Evolutionary conservation across 2,888 invertebrate genomes (phyloP), one percentile per base, ranked within the genome.

Genomic region (Microplitis manilae): DNA sequence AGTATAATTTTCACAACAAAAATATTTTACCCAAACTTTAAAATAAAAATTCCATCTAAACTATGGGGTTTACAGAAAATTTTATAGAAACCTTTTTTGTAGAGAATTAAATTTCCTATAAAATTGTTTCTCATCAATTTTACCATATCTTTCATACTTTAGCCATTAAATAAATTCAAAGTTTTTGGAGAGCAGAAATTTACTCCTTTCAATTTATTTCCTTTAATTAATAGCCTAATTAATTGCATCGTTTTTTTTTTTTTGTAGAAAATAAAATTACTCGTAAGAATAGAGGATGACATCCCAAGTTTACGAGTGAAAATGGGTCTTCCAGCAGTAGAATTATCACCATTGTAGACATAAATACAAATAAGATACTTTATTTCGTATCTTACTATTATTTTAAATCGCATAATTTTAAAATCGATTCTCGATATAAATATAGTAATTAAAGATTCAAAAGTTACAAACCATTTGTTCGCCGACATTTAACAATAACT

Each of bases 251-350:
- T 39, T 69, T 50, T 13, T 61, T 15, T 59, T 65, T 86, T 92
- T 92, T 0, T 50, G 1, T 91, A 97, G 97, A 96, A 96, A 95
- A 94, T 95, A 90, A 93, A 96, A 87, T 91, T 93, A 80, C 93
- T 97, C 84, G 94, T 97, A 68, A 93, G 96, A 89, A 97, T 97
- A 90, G 95, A 96, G 68, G 96, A 97, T 84, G 95, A 96, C 84
- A 93, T 97, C 1, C 93, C 94, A 77, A 90, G 93, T 73, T 91
- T 97, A 75, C 93, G 96, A 83, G 93, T 93, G 81, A 96, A 96
- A 91, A 96, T 96, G 95, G 89, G 88, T 75, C 88, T 90, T 77
- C 84, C 88, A 62, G 84, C 85, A 40, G 86, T 90, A 73, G 90
- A 90, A 81, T 80, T 90, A 76, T 89, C 88, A 79, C 86, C 89